Evolutionary conservation across 2,797 vertebrate genomes (phyloP), one percentile per base, ranked within the genome.

Genomic region (Rhodeus uyekii): DNA sequence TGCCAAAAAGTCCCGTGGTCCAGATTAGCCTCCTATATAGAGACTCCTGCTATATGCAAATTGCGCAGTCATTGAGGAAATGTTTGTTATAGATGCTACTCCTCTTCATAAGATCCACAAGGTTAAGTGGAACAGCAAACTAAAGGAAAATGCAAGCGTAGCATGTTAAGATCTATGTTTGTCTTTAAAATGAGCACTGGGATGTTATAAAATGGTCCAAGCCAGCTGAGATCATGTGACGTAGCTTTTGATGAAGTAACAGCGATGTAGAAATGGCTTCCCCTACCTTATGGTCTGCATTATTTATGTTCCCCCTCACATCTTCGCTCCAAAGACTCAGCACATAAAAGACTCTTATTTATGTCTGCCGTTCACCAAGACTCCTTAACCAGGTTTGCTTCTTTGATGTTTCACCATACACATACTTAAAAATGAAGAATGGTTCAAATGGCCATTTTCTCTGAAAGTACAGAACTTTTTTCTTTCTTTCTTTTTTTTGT

Each of bases 101-200:
- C 85, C 85, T 90, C 81, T 88, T 86, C 88, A 91, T 89, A 69
- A 83, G 48, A 80, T 64, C 69, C 72, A 76, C 64, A 79, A 83
- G 75, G 76, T 85, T 81, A 78, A 67, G 78, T 58, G 29, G 29
- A 72, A 65, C 24, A 50, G 38, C 12, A 29, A 73, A 50, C 55
- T 82, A 18, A 53, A 86, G 84, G 50, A 88, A 91, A 89, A 76
- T 86, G 82, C 82, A 34, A 86, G 80, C 19, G 1, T 83, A 68
- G 83, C 77, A 81, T 71, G 73, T 85, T 63, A 61, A 84, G 76
- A 48, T 78, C n/a, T 44, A 63, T 72, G 42, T 9, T 46, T 72
- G 29, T 65, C 73, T 72, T 80, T 61, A 72, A 80, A 44, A 50
- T 77, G 78, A 78, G 69, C 72, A 16, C 29, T 13, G 38, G 58